phyloP scores from a whole-genome alignment of 2,888 invertebrate species.

The Archips crataeganus region DNA sequence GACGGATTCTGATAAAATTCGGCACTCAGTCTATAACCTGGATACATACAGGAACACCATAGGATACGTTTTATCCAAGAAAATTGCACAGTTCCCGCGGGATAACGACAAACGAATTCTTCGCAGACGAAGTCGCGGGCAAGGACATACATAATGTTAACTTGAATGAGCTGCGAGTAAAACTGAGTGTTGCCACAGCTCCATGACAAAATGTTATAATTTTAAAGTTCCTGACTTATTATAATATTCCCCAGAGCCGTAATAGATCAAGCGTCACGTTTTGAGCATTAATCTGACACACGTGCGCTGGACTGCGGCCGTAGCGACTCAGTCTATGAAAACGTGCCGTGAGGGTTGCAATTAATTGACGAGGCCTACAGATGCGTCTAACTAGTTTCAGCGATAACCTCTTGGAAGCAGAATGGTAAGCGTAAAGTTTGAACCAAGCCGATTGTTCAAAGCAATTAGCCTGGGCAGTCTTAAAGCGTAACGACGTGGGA shows the following conservation, averaged over 20 bases:
- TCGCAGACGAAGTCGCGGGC: too few species aligned
- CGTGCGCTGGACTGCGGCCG: constrained; percentile 61
- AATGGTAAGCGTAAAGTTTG: neutral
- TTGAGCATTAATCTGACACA: constrained; percentile 69
- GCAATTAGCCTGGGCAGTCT: neutral
- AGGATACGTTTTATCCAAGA: too few species aligned
- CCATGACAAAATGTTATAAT: neutral
- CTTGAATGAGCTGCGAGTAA: neutral
- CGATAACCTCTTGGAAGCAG: neutral
- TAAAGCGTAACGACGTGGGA: too few species aligned
- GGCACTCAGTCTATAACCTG: too few species aligned
- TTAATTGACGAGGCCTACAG: constrained; percentile 31
- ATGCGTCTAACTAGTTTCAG: neutral
- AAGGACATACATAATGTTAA: too few species aligned
- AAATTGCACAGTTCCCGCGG: too few species aligned
- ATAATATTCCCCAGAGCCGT: neutral
- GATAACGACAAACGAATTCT: too few species aligned
- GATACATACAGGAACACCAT: too few species aligned
- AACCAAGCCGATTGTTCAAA: too few species aligned
- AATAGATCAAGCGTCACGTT: constrained; percentile 47
- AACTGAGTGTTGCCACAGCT: neutral
- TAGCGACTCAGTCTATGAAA: constrained; percentile 33
- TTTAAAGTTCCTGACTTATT: constrained; percentile 2
- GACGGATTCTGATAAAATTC: too few species aligned
- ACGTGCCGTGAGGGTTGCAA: constrained; percentile 29